Base-by-base conservation (phyloP, 1,140 invertebrate genomes). In the Pectinophora gossypiella region DNA sequence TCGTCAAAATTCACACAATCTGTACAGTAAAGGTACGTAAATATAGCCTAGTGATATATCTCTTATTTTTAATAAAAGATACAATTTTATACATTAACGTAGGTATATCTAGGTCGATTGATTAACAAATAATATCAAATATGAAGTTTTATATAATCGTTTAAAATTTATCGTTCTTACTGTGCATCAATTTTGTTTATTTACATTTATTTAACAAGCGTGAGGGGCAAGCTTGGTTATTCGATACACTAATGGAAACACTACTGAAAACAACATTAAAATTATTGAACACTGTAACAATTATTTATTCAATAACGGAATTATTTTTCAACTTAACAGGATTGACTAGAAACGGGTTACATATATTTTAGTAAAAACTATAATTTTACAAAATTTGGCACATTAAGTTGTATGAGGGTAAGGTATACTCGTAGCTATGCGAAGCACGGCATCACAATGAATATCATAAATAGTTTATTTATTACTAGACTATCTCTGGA, bases 11-110 rank as follows among this genome's bases (percentile, higher is more conserved):
- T 40, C 72, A 73, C 74, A 79, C 69, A 73, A 68, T 76, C 56
- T 82, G 72, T 78, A 82, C 73, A 76, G 56, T 73, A 72, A 61
- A 68, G 36, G 35, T 51, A 51, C 61, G 63, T 57, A 64, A 48
- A 55, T 59, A 61, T 69, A 75, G 61, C 63, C 68, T 76, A 80
- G 43, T 51, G 58, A 72, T 75, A 72, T 61, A 78, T 71, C 67
- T 78, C 74, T 76, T 76, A 78, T 72, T 72, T 63, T 57, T 59
- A 79, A 78, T 76, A 78, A 79, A 80, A 83, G 68, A 76, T 75
- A 80, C 59, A 70, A 54, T 61, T 75, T 72, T 76, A 71, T 78
- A 76, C 71, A 76, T 68, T 73, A 64, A 64, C 61, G 54, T 57
- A n/a, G n/a, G n/a, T n/a, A 61, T 69, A 70, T 62, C 58, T 71